Conservation (phyloP, 1,140 invertebrate species). For the Panagrolaimus sp. region DNA sequence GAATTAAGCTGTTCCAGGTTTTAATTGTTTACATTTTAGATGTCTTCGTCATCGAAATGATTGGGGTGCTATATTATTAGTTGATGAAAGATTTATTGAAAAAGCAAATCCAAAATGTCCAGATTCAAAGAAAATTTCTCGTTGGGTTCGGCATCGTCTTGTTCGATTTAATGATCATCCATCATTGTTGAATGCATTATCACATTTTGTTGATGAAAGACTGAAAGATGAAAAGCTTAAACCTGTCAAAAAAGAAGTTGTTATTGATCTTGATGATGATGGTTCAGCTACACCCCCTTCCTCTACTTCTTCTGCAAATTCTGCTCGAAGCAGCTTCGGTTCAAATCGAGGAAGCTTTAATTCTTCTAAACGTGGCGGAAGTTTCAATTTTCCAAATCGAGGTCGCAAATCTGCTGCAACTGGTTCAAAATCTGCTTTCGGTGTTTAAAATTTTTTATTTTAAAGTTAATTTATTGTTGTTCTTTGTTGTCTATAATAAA, state of each 20-base stretch:
- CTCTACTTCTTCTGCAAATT: background rate
- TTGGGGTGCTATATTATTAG: slow-evolving; percentile 69
- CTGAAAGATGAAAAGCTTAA: background rate
- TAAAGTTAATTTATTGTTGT: background rate
- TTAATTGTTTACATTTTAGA: too few species aligned
- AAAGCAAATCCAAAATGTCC: slow-evolving; percentile 12
- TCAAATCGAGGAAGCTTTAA: background rate
- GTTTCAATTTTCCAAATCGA: background rate
- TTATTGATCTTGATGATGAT: slow-evolving; percentile 1
- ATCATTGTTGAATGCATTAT: background rate
- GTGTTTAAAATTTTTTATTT: background rate
- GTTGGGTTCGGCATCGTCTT: slow-evolving; percentile 39
- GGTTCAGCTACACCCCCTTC: background rate
- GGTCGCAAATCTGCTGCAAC: background rate
- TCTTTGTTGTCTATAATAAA: background rate
- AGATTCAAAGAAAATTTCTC: slow-evolving; percentile 37
- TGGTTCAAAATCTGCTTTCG: background rate
- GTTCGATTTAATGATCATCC: background rate
- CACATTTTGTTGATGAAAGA: background rate
- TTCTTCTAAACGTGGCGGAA: background rate
- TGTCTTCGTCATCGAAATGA: slow-evolving; percentile 62
- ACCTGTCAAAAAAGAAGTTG: background rate
- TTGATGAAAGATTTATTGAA: slow-evolving; percentile 66
- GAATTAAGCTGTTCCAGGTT: too few species aligned
- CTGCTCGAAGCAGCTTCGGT: too few species aligned